Percentiles rank a stretch among this genome's conserved stretches.
These are phyloP conservation scores for Drosophila multiciliata DNA, from an alignment of 2,888 invertebrate genomes.

Conservation along the genomic window DNA sequence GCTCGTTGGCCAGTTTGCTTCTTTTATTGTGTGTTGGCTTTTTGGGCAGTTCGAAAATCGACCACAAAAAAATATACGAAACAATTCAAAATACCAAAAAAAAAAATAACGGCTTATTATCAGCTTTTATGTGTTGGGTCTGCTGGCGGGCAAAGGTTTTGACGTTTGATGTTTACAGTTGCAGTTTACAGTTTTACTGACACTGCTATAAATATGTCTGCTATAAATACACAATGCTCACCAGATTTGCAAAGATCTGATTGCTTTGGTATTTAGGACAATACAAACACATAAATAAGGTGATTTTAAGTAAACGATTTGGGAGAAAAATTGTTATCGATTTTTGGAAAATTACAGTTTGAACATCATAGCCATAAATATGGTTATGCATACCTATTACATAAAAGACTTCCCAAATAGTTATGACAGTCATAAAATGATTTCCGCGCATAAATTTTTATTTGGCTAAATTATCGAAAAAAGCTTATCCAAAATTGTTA, in stretches of 20 bases:
- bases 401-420: too few relatives aligned
- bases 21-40: constrained; percentile 52
- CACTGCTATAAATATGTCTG: constrained; percentile 18
- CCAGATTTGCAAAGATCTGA: neutral
- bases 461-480: neutral
- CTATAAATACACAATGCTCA: neutral
- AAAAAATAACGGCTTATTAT: constrained; percentile 71
- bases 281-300: neutral
- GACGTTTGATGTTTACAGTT: constrained; percentile 28
- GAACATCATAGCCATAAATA: too few relatives aligned
- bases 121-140: constrained; percentile 61
- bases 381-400: too few relatives aligned
- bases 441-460: neutral
- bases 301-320: neutral
- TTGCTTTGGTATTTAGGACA: neutral
- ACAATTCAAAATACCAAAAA: constrained; percentile 24
- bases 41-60: constrained; percentile 52
- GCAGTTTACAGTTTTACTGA: constrained; percentile 24
- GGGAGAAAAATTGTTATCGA: neutral
- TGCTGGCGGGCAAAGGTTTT: constrained; percentile 55
- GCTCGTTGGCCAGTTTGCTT: constrained; percentile 42
- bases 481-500: too few relatives aligned
- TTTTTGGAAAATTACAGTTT: neutral
- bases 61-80: constrained; percentile 25
- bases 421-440: neutral